phyloP scores from a whole-genome alignment of 2,797 vertebrate genomes.

The Sphaeramia orbicularis region DNA sequence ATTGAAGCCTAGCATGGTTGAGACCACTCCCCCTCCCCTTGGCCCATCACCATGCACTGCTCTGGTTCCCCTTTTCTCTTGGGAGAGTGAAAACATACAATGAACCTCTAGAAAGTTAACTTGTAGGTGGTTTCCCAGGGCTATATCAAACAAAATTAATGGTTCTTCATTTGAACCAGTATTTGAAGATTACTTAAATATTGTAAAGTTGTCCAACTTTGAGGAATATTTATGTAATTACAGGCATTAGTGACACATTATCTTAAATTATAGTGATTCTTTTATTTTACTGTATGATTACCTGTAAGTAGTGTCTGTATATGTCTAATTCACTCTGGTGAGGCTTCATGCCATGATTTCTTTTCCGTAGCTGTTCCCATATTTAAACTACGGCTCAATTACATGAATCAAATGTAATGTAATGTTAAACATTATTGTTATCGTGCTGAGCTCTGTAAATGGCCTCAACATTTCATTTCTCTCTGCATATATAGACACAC shows the following conservation, averaged over 20 bases:
- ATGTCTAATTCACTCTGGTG: neutral
- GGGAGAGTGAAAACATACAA: slow-evolving; percentile 18
- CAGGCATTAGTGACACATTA: neutral
- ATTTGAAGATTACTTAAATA: no score
- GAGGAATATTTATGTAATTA: neutral
- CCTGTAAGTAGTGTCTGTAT: neutral
- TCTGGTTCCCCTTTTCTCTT: slow-evolving; percentile 63
- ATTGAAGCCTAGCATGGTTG: slow-evolving; percentile 78
- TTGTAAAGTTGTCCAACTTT: neutral
- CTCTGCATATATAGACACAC: neutral
- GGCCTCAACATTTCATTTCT: neutral
- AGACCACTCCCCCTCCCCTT: slow-evolving; percentile 85
- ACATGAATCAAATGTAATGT: slow-evolving; percentile 4
- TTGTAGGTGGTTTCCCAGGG: slow-evolving; percentile 27
- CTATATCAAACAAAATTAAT: neutral
- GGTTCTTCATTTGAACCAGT: no score
- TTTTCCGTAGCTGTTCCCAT: neutral
- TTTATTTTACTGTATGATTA: neutral
- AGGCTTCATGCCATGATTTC: neutral
- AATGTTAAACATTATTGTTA: slow-evolving; percentile 4
- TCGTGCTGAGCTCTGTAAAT: neutral
- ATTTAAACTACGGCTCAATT: neutral
- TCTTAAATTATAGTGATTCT: neutral
- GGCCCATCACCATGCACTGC: slow-evolving; percentile 80
- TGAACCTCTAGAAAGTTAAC: slow-evolving; percentile 35